phyloP scores from a whole-genome alignment of 2,888 invertebrate genomes.

The Meganola albula region DNA sequence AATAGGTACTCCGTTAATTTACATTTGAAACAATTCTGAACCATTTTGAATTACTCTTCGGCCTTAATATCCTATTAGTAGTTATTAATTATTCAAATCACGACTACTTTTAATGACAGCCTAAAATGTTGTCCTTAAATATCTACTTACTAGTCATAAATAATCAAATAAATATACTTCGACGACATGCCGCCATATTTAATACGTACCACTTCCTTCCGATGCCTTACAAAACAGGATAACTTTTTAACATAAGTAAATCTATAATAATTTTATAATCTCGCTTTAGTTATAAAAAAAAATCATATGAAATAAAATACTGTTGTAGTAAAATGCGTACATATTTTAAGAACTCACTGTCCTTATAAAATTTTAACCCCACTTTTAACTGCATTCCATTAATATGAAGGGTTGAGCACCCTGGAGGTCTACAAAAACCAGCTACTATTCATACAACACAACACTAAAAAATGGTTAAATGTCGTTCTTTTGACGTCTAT shows the following conservation, averaged over 20 bases:
- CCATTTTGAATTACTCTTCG: too few species aligned
- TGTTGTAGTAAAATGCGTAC: too few species aligned
- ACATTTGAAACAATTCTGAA: too few species aligned
- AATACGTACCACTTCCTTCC: constrained; percentile 73
- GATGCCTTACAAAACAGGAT: constrained; percentile 61
- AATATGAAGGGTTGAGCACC: constrained; percentile 67
- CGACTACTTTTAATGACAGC: constrained; percentile 42
- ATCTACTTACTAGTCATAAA: too few species aligned
- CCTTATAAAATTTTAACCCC: constrained; percentile 37
- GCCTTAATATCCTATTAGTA: too few species aligned
- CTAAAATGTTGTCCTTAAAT: too few species aligned
- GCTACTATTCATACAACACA: constrained; percentile 64
- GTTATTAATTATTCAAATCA: constrained; percentile 46
- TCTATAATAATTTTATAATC: too few species aligned
- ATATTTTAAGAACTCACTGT: background rate
- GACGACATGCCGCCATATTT: constrained; percentile 54
- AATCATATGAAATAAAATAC: constrained; percentile 2
- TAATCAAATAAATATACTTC: too few species aligned
- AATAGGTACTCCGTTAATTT: too few species aligned
- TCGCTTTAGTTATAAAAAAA: too few species aligned
- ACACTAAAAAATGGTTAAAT: constrained; percentile 44
- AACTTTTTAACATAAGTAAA: constrained; percentile 20
- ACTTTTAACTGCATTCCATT: constrained; percentile 67
- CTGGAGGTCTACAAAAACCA: constrained; percentile 60
- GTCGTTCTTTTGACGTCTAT: constrained; percentile 50